Evolutionary conservation across 2,888 invertebrate species (phyloP).

Genomic region (Pteria penguin): DNA sequence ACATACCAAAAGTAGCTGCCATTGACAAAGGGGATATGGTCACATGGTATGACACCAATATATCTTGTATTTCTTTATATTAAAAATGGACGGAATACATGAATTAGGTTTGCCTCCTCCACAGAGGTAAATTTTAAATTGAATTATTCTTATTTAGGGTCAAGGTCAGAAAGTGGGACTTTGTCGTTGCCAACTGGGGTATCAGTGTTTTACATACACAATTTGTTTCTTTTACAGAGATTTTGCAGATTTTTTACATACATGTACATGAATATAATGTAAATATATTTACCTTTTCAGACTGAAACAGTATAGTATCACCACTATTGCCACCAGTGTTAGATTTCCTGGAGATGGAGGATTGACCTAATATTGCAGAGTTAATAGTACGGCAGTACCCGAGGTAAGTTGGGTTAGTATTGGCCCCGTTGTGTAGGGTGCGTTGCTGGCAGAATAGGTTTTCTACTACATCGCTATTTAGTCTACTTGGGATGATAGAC

Average conservation of each 20-base stretch:
- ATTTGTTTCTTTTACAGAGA: neutral
- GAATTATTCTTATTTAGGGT: neutral
- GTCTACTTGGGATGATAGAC: conserved; percentile 26
- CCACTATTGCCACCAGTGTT: conserved; percentile 13
- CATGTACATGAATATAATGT: neutral
- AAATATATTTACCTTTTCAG: neutral
- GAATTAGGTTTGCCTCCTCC: neutral
- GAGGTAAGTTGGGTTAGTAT: conserved; percentile 35
- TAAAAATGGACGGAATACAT: neutral
- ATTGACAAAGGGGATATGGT: neutral
- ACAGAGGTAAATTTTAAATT: neutral
- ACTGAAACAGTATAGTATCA: neutral
- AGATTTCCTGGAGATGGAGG: conserved; percentile 10
- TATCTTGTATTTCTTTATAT: neutral
- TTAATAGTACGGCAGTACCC: conserved; percentile 31
- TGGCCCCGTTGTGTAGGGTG: conserved; percentile 31
- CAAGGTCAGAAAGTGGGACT: neutral
- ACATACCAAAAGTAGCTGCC: neutral
- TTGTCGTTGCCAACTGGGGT: neutral
- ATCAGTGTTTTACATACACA: no score
- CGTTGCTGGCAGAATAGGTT: conserved; percentile 44
- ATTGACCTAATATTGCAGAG: conserved; percentile 7
- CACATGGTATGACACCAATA: neutral
- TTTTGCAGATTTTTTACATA: neutral
- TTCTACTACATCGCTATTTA: conserved; percentile 40